A percentile compares a stretch with the other conserved stretches of the same genome.
These are phyloP conservation scores for Incurvaria masculella DNA, from an alignment of 2,888 invertebrate species.

Conservation along the genomic window DNA sequence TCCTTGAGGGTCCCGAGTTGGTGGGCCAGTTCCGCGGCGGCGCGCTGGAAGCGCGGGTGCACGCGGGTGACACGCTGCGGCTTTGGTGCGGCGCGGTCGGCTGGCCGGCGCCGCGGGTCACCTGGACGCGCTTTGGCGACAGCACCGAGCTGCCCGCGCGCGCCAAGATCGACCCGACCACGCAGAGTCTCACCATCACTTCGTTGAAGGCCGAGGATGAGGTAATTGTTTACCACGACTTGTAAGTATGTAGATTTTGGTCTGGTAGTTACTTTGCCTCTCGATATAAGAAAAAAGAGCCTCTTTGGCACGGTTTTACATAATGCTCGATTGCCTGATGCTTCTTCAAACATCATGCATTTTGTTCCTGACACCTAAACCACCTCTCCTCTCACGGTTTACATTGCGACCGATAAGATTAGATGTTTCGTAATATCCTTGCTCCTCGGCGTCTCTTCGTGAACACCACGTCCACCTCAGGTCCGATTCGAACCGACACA, in stretches of 20 bases:
- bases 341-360: too few relatives aligned
- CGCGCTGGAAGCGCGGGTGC: conserved; percentile 31
- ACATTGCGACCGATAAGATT: too few relatives aligned
- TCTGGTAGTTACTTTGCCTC: too few relatives aligned
- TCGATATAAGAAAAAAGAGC: too few relatives aligned
- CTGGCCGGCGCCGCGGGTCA: conserved; percentile 57
- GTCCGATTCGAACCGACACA: too few relatives aligned
- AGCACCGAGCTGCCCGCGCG: conserved; percentile 39
- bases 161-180: conserved; percentile 26
- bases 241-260: conserved; percentile 48
- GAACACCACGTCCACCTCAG: too few relatives aligned
- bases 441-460: too few relatives aligned
- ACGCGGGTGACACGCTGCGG: conserved; percentile 38
- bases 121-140: conserved; percentile 54
- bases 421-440: too few relatives aligned
- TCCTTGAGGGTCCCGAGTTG: conserved; percentile 40
- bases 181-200: conserved; percentile 38
- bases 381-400: too few relatives aligned
- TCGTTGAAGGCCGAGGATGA: conserved; percentile 36
- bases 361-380: too few relatives aligned
- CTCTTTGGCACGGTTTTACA: too few relatives aligned
- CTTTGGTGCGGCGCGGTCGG: conserved; percentile 65
- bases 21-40: conserved; percentile 34
- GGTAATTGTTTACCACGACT: conserved; percentile 30
- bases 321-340: too few relatives aligned